These are phyloP conservation scores for Menidia beryllina DNA, from an alignment of 2,113 vertebrate species.

Conservation along the genomic window DNA sequence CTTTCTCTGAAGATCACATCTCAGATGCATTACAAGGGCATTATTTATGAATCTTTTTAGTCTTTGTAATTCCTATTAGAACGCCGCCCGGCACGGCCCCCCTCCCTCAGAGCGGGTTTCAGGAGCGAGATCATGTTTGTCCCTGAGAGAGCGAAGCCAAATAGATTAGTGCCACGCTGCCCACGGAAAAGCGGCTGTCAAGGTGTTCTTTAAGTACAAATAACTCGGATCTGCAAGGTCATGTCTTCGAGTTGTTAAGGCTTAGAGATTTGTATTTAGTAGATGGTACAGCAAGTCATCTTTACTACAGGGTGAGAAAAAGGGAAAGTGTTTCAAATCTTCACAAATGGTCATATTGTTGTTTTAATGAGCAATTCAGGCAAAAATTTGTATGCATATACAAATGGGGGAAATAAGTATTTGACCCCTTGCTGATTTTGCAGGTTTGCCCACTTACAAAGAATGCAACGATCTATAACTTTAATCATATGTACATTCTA, in stretches of 20 bases:
- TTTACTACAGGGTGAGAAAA: no score
- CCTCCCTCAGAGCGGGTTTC: constrained; percentile 6
- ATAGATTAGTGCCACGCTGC: constrained; percentile 6
- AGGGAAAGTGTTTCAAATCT: no score
- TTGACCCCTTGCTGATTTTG: no score
- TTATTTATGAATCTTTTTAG: constrained; percentile 38
- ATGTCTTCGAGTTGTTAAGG: neutral
- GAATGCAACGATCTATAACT: no score
- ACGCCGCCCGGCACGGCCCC: neutral
- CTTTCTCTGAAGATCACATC: constrained; percentile 25
- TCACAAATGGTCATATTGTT: neutral
- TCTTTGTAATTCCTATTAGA: constrained; percentile 35
- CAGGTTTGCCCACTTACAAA: no score
- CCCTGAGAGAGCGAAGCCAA: neutral
- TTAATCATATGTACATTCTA: no score
- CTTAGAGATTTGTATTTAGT: no score
- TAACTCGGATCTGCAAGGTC: neutral
- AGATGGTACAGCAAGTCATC: no score
- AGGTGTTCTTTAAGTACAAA: neutral
- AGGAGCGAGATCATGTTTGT: constrained; percentile 26
- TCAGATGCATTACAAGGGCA: constrained; percentile 26
- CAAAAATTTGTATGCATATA: no score
- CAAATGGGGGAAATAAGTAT: no score
- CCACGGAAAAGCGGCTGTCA: constrained; percentile 2
- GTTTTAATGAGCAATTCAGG: no score